Evolutionary conservation across 2,888 invertebrate species (phyloP), one percentile per base, ranked within the genome.

Genomic region (Saturnia japonica): DNA sequence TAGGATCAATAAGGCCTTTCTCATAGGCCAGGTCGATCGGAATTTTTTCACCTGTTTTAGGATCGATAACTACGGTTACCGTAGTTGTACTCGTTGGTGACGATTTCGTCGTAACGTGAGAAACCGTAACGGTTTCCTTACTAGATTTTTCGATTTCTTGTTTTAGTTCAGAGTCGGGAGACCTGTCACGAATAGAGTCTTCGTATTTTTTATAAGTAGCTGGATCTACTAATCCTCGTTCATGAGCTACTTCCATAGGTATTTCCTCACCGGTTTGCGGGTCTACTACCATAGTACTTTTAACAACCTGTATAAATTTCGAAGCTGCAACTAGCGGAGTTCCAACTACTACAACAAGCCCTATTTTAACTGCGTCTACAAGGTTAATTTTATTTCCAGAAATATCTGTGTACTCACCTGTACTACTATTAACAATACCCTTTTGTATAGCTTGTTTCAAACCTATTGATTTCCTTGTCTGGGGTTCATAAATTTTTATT

Each of bases 221-320:
- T 70, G 91, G 82, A 81, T 95, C 96, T 72, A 98, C 96, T 72
- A 96, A 88, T 11, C 97, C 97, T 73, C 96, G 94, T 83, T 96
- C 95, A 76, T 97, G 95, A 4, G 98, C 98, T 69, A 97, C 96
- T 87, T 97, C 96, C 78, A 97, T 95, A 1, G 97, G 97, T 76
- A 98, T 94, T 82, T 96, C 96, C 84, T 97, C 96, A 4, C 97
- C 97, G 0, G 97, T 97, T 78, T 95, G 95, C 0, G 98, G 97
- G 88, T 98, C 98, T 71, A 95, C 92, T 19, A 97, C 95, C 93
- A 96, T 96, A 6, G 95, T 94, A 75, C 83, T 94, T 76, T 93
- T 95, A 7, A 97, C 95, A 0, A 96, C 95, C 85, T 96, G 96
- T 71, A 96, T 94, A 0, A 96, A 95, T 76, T 96, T 95, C 72